A percentile compares a stretch with the other conserved stretches of the same genome.
Evolutionary conservation across 30 jellyfish, hydroid and myxozoan genomes (phyloP).

Genomic region (Turritopsis dohrnii): DNA sequence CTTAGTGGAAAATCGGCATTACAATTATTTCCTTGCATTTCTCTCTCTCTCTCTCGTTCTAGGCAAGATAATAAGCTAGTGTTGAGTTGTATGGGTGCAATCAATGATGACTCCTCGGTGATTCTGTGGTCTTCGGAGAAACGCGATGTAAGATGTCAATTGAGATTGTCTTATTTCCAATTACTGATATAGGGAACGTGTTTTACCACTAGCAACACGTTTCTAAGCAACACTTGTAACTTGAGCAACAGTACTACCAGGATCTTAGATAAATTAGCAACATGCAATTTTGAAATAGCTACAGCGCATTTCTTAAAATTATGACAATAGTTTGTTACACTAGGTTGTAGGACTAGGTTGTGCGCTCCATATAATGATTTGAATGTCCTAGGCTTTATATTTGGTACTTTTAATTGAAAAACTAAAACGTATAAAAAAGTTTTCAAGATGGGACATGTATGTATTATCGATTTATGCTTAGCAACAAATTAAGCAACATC

Average conservation of each 20-base stretch:
- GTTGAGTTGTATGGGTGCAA: conserved; percentile 84
- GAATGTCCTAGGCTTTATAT: too few relatives aligned
- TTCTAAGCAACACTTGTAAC: neutral
- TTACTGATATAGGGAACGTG: neutral
- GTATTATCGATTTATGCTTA: too few relatives aligned
- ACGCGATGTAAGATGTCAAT: conserved; percentile 53
- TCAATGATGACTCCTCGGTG: conserved; percentile 71
- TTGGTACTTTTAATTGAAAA: too few relatives aligned
- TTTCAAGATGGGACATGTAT: too few relatives aligned
- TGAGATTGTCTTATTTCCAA: neutral
- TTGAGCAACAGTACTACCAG: neutral
- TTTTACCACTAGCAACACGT: neutral
- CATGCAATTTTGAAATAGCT: too few relatives aligned
- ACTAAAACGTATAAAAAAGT: too few relatives aligned
- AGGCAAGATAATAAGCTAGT: conserved; percentile 66
- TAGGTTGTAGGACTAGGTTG: neutral
- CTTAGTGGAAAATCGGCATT: too few relatives aligned
- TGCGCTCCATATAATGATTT: neutral
- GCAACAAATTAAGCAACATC: too few relatives aligned
- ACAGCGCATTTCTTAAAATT: too few relatives aligned
- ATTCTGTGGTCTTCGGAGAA: conserved; percentile 87
- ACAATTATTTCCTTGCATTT: too few relatives aligned
- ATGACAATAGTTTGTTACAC: too few relatives aligned
- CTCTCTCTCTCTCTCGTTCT: neutral
- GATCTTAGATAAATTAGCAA: too few relatives aligned